Conservation (phyloP, 2,797 vertebrate genomes). For the Thripadectes ignobilis region DNA sequence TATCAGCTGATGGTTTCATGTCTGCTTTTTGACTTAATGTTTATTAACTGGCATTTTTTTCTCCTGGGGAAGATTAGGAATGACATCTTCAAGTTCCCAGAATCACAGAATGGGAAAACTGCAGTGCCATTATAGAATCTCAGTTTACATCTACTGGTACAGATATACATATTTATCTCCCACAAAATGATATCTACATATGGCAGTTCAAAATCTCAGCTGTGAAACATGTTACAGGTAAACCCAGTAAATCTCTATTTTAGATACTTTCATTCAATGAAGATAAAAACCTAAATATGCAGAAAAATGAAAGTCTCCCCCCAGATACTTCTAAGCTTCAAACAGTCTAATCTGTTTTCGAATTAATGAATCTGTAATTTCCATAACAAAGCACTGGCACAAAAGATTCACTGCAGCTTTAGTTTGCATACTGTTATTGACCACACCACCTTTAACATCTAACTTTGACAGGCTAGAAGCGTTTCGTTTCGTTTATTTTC, state of each 20-base stretch:
- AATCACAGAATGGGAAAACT: background rate
- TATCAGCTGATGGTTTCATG: background rate
- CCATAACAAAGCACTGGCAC: background rate
- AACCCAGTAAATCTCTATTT: background rate
- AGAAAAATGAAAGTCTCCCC: background rate
- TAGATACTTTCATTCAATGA: background rate
- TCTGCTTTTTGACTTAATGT: background rate
- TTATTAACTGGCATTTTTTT: background rate
- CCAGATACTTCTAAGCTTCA: background rate
- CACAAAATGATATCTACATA: background rate
- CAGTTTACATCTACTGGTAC: background rate
- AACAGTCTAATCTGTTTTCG: background rate
- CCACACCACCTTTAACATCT: background rate
- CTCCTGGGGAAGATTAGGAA: background rate
- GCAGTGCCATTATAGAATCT: background rate
- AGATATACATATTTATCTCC: background rate
- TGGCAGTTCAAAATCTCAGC: background rate
- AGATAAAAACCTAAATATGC: background rate
- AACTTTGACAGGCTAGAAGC: background rate
- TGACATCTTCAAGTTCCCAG: background rate
- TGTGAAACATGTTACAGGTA: background rate
- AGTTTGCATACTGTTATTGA: background rate
- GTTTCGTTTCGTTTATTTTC: background rate
- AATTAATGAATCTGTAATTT: conserved; percentile 3
- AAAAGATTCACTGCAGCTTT: background rate